phyloP scores from a whole-genome alignment of 2,113 vertebrate genomes.

The Corapipo altera region DNA sequence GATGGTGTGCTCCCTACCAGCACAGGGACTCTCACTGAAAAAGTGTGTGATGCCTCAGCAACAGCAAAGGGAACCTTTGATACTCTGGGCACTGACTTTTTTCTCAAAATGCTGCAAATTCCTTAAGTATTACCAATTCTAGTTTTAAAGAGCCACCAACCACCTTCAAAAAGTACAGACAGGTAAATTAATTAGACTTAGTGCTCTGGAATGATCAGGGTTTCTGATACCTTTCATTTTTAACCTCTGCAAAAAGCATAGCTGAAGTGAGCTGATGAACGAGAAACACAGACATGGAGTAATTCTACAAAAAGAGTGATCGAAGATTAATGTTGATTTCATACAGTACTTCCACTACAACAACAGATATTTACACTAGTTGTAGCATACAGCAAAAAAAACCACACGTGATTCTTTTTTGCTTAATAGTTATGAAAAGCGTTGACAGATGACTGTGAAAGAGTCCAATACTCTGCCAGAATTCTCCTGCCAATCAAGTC shows the following conservation, averaged over 20 bases:
- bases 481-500: background rate
- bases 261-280: conserved; percentile 95
- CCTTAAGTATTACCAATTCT: background rate
- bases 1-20: background rate
- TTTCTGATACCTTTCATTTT: conserved; percentile 98
- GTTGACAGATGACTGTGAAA: background rate
- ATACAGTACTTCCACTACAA: background rate
- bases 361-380: background rate
- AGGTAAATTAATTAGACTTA: conserved; percentile 65
- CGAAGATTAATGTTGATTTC: background rate
- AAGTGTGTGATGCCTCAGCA: background rate
- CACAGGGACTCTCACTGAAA: background rate
- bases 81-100: background rate
- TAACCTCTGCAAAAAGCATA: conserved; percentile 89
- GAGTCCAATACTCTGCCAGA: background rate
- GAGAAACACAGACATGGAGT: conserved; percentile 96
- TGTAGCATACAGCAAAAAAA: background rate
- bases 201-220: conserved; percentile 94
- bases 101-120: background rate
- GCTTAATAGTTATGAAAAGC: background rate
- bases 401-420: background rate
- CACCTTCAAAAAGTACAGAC: background rate
- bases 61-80: background rate
- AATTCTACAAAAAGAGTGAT: conserved; percentile 81
- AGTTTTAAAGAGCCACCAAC: background rate